Evolutionary conservation across 2,797 vertebrate genomes (phyloP), one percentile per base, ranked within the genome.

Genomic region (Zalophus californianus): DNA sequence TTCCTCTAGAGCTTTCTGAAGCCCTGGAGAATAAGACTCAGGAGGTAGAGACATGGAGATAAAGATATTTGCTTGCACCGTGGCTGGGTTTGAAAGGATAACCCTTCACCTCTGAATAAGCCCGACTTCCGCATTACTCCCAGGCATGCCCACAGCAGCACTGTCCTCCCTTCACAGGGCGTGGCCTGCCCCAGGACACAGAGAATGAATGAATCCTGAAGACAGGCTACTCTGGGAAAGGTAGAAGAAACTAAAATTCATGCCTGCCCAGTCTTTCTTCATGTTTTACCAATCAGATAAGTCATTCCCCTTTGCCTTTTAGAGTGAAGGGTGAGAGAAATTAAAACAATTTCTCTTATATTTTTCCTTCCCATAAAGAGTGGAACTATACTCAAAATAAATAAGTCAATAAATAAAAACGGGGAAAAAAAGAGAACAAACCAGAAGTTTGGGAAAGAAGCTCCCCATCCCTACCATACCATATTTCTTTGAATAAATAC

Each of bases 91-190:
- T 44, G 21, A 41, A 11, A 50, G 29, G 11, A 9, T 73, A 16
- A 13, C 2, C 12, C 13, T 44, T 82, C 18, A 79, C 4, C 6
- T 23, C 50, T 77, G 21, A 21, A 44, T 70, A 86, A 94, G 11
- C 9, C 70, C 32, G 13, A 54, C 13, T 66, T 52, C 14, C 12
- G 52, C 2, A 1, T 7, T 79, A 25, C 15, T 77, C 62, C 66
- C 4, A 72, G 20, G 6, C 3, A 75, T 1, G 18, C 0, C 23
- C 4, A 6, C 3, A 20, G 4, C 6, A 2, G 3, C 16, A 21
- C 5, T 20, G 21, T 15, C 35, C 82, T 56, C 66, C 21, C 14
- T 12, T 48, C 27, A 29, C 12, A 21, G 4, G 18, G 1, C 18
- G n/a, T 11, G 79, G 29, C 3, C 7, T 58, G 56, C 25, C 29